Evolutionary conservation across 2,888 invertebrate genomes (phyloP), one percentile per base, ranked within the genome.

Genomic region (Perdita meconis): DNA sequence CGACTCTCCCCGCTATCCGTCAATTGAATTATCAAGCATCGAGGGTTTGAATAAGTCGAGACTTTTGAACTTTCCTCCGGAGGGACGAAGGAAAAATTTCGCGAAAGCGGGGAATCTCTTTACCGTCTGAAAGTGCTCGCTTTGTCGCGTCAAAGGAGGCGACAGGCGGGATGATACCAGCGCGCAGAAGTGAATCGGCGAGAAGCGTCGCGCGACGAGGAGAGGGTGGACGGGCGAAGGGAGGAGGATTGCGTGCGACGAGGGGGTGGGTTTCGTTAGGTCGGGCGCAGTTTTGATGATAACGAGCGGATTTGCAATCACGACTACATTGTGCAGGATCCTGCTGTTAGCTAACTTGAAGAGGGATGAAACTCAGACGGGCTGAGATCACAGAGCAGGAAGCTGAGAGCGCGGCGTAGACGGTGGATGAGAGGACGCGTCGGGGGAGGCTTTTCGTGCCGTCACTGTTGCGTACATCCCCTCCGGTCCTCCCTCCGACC

Each of bases 261-360:
- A 59, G 61, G 67, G 80, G 74, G 65, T 78, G 83, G 81, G 80
- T 85, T 85, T 86, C 82, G 87, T 85, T 83, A 81, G 83, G 83
- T 80, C 68, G 83, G 79, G 83, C 84, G 79, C 85, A 88, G 89
- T 89, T 90, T 89, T 88, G 87, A 87, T 83, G 89, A 90, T 90
- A 90, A 90, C 90, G 90, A 90, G 90, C 90, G 90, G 90, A 90
- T 90, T 90, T 90, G 89, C 90, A 90, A 90, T 90, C 90, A 90
- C 90, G 90, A 85, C 88, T 88, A 88, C 88, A 90, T 90, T 90
- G 90, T 90, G 84, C 82, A 83, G 86, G 87, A 87, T 86, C 87
- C 85, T 86, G 86, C 85, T 88, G 89, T 88, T 89, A 87, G 86
- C 88, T 84, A 88, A 90, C 88, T 90, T 85, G 73, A 82, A 85